Evolutionary conservation across 92 coral and sea anemone genomes (phyloP), one percentile per base, ranked within the genome.

Genomic region (Zoanthus solanderi): DNA sequence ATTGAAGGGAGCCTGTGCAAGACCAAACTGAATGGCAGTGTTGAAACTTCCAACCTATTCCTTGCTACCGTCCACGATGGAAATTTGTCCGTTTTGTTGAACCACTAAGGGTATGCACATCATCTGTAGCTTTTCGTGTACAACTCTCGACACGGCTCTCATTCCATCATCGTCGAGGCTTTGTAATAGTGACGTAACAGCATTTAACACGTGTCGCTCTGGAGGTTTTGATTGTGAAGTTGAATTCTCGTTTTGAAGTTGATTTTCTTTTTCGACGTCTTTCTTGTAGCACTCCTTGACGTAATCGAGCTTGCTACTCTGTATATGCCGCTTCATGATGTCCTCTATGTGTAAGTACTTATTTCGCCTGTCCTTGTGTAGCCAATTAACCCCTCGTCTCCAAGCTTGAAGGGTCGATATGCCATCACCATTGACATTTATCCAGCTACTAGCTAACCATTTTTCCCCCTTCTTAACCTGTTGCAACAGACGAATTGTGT

Each of bases 101-200:
- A 95, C 85, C 32, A 95, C 80, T 47, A 95, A 84, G 12, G 98
- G 98, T 54, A 95, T 89, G 37, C 98, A 95, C 78, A 94, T 85
- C 94, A 95, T 91, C 10, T 91, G 93, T n/a, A 95, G 90, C 72
- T 95, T 95, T 76, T 93, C 93, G 75, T 95, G 98, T 10, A 95
- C 95, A 54, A 76, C 89, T 42, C 91, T 95, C 0, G 98, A 95
- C 28, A 95, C 93, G 68, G 80, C 89, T 10, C 84, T 73, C 73
- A 95, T 80, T 11, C 90, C 98, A 6, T 95, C 88, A 4, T 93
- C 79, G 34, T 91, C 91, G 3, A 95, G 78, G 1, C 87, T 78
- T 1, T 87, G 84, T 44, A 95, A n/a, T 10, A 95, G 76, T 37
- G 96, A 93, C 60, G 90, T 90, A 29, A 95, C 96, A 45, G 98